These are phyloP conservation scores for Osedax fenrisi DNA, from an alignment of 2,888 invertebrate genomes.

Conservation along the genomic window DNA sequence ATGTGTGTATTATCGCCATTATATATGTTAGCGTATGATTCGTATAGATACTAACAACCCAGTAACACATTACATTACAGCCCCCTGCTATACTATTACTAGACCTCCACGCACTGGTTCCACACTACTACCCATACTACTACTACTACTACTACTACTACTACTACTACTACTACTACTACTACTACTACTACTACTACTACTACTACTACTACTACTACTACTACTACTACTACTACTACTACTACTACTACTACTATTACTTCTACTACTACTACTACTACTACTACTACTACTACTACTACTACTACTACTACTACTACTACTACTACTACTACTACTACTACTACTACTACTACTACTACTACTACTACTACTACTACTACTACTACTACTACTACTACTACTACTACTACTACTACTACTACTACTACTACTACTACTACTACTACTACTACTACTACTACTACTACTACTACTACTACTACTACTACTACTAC, in stretches of 20 bases:
- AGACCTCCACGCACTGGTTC: no score
- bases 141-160: constrained; percentile 7
- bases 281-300: constrained; percentile 22
- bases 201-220: constrained; percentile 29
- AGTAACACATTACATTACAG: no score
- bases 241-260: constrained; percentile 19
- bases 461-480: constrained; percentile 13
- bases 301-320: constrained; percentile 11
- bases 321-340: constrained; percentile 13
- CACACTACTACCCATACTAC: neutral
- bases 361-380: neutral
- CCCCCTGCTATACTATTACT: no score
- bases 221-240: constrained; percentile 20
- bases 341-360: no score
- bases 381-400: constrained; percentile 10
- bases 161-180: constrained; percentile 27
- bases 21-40: no score
- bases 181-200: constrained; percentile 12
- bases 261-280: constrained; percentile 6
- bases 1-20: no score
- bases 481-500: constrained; percentile 8
- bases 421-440: constrained; percentile 14
- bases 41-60: no score
- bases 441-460: constrained; percentile 14
- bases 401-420: constrained; percentile 13